Base-by-base conservation (phyloP, 1,140 invertebrate genomes). In the Vanessa atalanta region DNA sequence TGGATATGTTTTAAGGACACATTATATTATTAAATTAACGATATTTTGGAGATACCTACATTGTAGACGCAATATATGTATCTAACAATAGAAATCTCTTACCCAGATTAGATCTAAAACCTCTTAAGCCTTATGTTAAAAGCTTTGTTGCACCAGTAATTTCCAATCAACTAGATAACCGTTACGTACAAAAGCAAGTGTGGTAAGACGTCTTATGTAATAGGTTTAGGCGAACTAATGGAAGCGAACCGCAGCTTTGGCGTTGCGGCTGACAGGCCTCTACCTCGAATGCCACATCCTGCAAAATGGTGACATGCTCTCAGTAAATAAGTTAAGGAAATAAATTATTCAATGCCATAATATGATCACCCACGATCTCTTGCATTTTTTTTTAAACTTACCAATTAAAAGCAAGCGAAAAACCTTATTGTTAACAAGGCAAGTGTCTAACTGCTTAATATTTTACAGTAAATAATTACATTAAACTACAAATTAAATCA, bases 161-260 rank as follows among this genome's bases (percentile, higher is more conserved):
- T 65, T 74, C 61, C 61, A 31, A 70, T 70, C 60, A 69, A 74
- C 37, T 64, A 70, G 61, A 70, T 74, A 68, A 72, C 61, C 60
- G 63, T 65, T 72, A 65, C 37, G 65, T 66, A 64, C 64, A 71
- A 26, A 57, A 71, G 65, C 63, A 48, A 75, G 51, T 50, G 72
- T 75, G 66, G 73, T 64, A 79, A 82, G 78, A 83, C 81, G 79
- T 86, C 80, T 81, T 86, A 79, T 76, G 78, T 88, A 88, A 88
- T 85, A 81, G 83, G 78, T 84, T 89, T 85, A 85, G 79, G 80
- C 78, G 73, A 82, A 79, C 83, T 88, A 89, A 88, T 89, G 88
- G 86, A 87, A 85, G 72, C 69, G 77, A 83, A 88, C 88, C 86
- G 80, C 88, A 88, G 75, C 81, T 83, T 84, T 82, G 83, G 75